Base-by-base conservation (phyloP, 2,797 vertebrate species). In the Percopsis omiscomaycus region DNA sequence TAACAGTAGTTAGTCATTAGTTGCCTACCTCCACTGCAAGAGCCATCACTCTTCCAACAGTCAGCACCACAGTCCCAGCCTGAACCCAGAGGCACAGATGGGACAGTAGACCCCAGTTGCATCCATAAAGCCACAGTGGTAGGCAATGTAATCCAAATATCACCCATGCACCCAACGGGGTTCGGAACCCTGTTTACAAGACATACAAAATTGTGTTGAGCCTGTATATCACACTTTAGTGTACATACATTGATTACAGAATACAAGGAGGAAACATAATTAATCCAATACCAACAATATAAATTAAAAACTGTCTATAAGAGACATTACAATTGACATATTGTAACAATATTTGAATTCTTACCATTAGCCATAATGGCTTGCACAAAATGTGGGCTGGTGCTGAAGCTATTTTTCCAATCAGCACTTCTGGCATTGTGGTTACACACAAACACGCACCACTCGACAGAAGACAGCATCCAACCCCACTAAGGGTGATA, bases 391-490 rank as follows among this genome's bases (percentile, higher is more conserved):
- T 2, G 32, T 0, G 89, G 91, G 55, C 87, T 90, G 68, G 44
- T 49, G 46, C 44, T 59, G 62, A 91, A 91, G 61, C 80, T 82
- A 66, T 28, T 82, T 74, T 92, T 92, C 92, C 91, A 93, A 2
- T 83, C 71, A 3, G 77, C 79, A 1, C 90, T 86, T 78, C 69
- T 74, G 46, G 51, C 2, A n/a, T n/a, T 72, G 82, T 93, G 91
- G 78, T 91, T 91, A 71, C 92, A 93, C 15, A 87, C 89, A 73
- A 93, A 91, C 64, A 90, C 90, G 61, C 88, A 91, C 92, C 91
- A 92, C 78, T 92, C 91, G 65, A 92, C 2, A 0, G 89, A 66
- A 16, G 85, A 78, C 73, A 92, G 81, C 70, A 91, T 67, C 85
- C 89, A 93, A 6, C 91, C 90, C 82, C 85, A 90, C 89, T 92